Evolutionary conservation across 2,888 invertebrate species (phyloP), one percentile per base, ranked within the genome.

Genomic region (Acanthosepion lycidas): DNA sequence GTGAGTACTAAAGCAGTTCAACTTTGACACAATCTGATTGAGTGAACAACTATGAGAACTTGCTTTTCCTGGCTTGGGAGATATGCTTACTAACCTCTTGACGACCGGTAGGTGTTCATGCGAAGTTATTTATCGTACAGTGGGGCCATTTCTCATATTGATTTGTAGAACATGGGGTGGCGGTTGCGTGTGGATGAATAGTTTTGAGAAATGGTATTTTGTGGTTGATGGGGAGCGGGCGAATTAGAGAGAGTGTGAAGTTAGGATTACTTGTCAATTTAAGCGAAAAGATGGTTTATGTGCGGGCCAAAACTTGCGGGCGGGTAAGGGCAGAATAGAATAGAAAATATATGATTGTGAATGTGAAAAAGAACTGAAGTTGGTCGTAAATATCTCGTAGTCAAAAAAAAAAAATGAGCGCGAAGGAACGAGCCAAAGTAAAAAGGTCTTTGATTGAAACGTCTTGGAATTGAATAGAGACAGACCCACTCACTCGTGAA

Each of bases 221-320:
- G 78, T 78, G 78, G 28, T 12, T 78, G 59, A 26, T 6, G 59
- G 28, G 28, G 28, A n/a, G 9, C 28, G 28, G 78, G 78, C 78
- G 78, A 59, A 59, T n/a, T 78, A n/a, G 28, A n/a, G n/a, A 78
- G 78, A n/a, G 8, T 15, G 28, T n/a, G n/a, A 78, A 78, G 9
- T 9, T 78, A 78, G 78, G 78, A 78, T 78, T 78, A 78, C n/a
- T 78, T 78, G 78, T 78, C 78, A 78, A 78, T 78, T 78, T n/a
- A 78, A 78, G 78, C 78, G 78, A 12, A 78, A 15, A 78, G 15
- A 78, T 78, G 12, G 78, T 78, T 78, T 78, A 78, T 78, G 78
- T 78, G 9, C n/a, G 15, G n/a, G n/a, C 12, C 5, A 78, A n/a
- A 8, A 18, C 78, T 9, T 6, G 28, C n/a, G 12, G 59, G 20